A percentile compares a stretch with the other conserved stretches of the same genome.
These are phyloP conservation scores for Idaea biselata DNA, from an alignment of 2,888 invertebrate genomes.

Conservation along the genomic window DNA sequence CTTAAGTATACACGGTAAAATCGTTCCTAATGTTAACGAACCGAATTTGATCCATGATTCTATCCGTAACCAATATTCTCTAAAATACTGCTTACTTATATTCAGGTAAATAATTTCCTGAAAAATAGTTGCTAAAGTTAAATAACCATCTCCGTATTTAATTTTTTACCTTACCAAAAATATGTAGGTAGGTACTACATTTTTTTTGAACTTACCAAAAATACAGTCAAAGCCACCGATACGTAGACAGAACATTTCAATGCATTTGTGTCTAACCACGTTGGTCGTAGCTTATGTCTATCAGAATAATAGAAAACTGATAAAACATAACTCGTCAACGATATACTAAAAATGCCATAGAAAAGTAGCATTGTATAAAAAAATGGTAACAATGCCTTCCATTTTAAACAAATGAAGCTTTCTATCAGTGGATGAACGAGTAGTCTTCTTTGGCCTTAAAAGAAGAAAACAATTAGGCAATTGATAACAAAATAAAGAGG, in stretches of 20 bases:
- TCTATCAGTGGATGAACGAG: conserved; percentile 62
- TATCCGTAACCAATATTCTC: conserved; percentile 67
- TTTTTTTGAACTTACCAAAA: conserved; percentile 56
- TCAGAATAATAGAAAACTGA: neutral
- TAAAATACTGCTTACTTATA: conserved; percentile 53
- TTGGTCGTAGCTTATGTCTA: conserved; percentile 43
- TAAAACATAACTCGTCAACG: conserved; percentile 45
- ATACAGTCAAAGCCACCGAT: conserved; percentile 56
- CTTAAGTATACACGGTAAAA: conserved; percentile 44
- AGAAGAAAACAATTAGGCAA: neutral
- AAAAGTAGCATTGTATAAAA: conserved; percentile 50
- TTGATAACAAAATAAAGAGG: neutral
- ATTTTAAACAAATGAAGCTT: conserved; percentile 60
- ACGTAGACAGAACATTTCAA: conserved; percentile 65
- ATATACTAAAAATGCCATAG: conserved; percentile 50
- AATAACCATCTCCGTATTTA: neutral
- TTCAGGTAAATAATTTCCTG: conserved; percentile 79
- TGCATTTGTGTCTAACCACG: conserved; percentile 46
- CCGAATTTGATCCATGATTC: conserved; percentile 81
- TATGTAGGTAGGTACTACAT: no score
- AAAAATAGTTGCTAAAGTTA: conserved; percentile 14
- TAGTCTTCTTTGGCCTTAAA: conserved; percentile 42
- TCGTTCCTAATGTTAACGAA: conserved; percentile 65
- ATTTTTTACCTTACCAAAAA: conserved; percentile 58
- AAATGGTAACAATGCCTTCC: conserved; percentile 51